Base-by-base conservation (phyloP, 2,797 vertebrate species). In the Chromobotia macracanthus region DNA sequence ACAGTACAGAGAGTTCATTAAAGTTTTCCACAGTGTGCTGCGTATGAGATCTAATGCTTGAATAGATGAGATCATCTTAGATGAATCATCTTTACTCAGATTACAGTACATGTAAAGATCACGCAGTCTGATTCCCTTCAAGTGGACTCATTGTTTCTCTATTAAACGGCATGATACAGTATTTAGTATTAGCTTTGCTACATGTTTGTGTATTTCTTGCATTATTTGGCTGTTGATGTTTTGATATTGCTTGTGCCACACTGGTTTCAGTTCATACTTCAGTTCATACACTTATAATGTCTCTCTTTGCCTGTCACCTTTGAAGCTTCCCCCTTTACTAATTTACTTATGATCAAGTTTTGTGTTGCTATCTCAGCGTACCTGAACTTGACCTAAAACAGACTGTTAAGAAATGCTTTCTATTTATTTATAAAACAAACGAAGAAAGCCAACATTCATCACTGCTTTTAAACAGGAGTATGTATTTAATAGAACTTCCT, bases 211-310 rank as follows among this genome's bases (percentile, higher is more conserved):
- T 53, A 31, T 68, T 68, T 72, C 38, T 25, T 75, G 76, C 80
- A 53, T 79, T 12, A 77, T 64, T 48, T 74, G 28, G 69, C 56
- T 61, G 25, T 21, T n/a, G n/a, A n/a, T n/a, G n/a, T n/a, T n/a
- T n/a, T n/a, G n/a, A n/a, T n/a, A n/a, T n/a, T n/a, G n/a, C 69
- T 69, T 35, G 28, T 55, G 28, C 18, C 41, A 72, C 70, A 72
- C 80, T 84, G 51, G 88, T 89, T n/a, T n/a, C n/a, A n/a, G n/a
- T n/a, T n/a, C n/a, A n/a, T n/a, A 50, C 50, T 35, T 56, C 61
- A 65, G 35, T 19, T 66, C 9, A 19, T 38, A 61, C 5, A 46
- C 71, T 31, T 25, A 55, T 21, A 15, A 28, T 18, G 19, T n/a
- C n/a, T 10, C 2, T 9, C 18, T 10, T 31, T 61, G 58, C 13